Evolutionary conservation across 2,888 invertebrate species (phyloP).

Genomic region (Xestia sexstrigata): DNA sequence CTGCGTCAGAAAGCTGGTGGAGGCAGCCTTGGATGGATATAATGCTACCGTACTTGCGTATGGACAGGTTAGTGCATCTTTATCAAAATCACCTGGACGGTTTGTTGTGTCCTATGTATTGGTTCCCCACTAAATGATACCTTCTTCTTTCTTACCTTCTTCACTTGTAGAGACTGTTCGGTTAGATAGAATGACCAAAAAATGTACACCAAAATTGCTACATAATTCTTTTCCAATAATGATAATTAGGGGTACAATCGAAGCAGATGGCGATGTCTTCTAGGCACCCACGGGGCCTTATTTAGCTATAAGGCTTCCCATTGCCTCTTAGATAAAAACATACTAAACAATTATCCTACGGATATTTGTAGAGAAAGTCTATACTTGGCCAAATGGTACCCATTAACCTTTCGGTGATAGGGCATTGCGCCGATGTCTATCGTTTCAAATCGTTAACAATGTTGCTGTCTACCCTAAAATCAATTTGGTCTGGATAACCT

Average conservation of each 20-base stretch:
- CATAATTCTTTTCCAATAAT: background rate
- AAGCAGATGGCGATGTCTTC: background rate
- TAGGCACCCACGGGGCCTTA: background rate
- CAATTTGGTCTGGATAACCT: slow-evolving; percentile 24
- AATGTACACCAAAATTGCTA: background rate
- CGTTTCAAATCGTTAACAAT: slow-evolving; percentile 19
- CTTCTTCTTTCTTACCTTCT: background rate
- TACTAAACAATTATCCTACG: background rate
- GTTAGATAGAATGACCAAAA: background rate
- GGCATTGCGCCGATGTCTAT: slow-evolving; percentile 14
- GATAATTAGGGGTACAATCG: background rate
- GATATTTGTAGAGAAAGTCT: slow-evolving; percentile 20
- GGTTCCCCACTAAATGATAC: background rate
- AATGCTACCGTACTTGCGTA: slow-evolving; percentile 99
- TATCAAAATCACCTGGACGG: background rate
- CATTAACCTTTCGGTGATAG: slow-evolving; percentile 22
- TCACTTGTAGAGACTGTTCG: background rate
- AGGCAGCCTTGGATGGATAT: slow-evolving; percentile 98
- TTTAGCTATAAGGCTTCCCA: too few species aligned
- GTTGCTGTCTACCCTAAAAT: slow-evolving; percentile 12
- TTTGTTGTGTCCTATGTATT: background rate
- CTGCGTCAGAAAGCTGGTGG: slow-evolving; percentile 96
- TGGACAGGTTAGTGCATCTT: slow-evolving; percentile 93
- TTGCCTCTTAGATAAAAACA: background rate
- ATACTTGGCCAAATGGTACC: background rate